phyloP scores from a whole-genome alignment of 2,888 invertebrate species.

The Stenotaenia linearis region DNA sequence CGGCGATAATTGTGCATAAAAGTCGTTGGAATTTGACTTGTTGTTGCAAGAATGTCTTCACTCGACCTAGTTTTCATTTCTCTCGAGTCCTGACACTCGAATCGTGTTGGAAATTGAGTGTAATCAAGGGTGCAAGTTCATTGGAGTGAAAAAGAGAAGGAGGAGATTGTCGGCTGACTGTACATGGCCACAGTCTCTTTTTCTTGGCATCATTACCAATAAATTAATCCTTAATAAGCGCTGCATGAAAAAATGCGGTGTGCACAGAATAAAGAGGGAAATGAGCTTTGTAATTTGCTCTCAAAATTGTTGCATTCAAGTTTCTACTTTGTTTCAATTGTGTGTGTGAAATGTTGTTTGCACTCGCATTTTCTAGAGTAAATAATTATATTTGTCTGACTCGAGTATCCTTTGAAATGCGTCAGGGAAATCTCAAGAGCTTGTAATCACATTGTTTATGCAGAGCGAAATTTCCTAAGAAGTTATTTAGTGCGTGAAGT shows the following conservation, averaged over 20 bases:
- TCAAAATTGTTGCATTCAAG: too few relatives aligned
- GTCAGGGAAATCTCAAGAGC: too few relatives aligned
- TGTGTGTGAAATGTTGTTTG: too few relatives aligned
- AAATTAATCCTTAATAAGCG: background rate
- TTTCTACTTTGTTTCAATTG: too few relatives aligned
- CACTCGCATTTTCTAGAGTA: too few relatives aligned
- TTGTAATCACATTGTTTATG: too few relatives aligned
- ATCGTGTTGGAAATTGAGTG: slow-evolving; percentile 20
- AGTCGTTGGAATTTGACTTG: background rate
- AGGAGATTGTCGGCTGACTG: background rate
- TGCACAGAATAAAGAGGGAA: background rate
- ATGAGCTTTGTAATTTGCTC: background rate
- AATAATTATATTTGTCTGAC: too few relatives aligned
- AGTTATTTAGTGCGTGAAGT: background rate
- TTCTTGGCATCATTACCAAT: background rate
- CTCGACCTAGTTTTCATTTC: background rate
- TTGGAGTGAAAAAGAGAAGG: slow-evolving; percentile 5
- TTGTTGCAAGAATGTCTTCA: background rate
- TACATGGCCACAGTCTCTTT: background rate
- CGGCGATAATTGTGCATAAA: background rate
- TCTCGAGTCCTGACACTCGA: slow-evolving; percentile 7
- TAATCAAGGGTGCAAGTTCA: background rate
- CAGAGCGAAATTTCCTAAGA: too few relatives aligned
- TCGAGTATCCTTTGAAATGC: too few relatives aligned
- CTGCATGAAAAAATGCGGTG: background rate